These are phyloP conservation scores for Myopa tessellatipennis DNA, from an alignment of 2,888 invertebrate genomes.

Conservation along the genomic window DNA sequence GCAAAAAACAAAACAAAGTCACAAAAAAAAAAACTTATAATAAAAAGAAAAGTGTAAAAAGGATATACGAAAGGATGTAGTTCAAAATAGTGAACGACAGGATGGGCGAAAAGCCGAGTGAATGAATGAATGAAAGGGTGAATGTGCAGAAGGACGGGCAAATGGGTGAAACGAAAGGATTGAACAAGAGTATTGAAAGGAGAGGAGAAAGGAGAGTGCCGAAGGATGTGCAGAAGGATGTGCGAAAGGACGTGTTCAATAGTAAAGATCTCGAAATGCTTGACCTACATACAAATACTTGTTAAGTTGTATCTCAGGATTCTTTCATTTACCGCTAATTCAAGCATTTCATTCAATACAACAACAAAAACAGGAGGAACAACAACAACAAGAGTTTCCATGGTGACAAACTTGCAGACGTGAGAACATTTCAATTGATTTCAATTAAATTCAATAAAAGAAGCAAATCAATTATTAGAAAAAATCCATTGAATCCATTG, in stretches of 20 bases:
- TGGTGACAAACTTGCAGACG: too few relatives aligned
- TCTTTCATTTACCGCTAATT: neutral
- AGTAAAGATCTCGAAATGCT: conserved; percentile 15
- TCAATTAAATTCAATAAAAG: too few relatives aligned
- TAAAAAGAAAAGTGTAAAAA: neutral
- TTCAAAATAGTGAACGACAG: too few relatives aligned
- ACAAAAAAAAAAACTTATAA: neutral
- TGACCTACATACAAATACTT: conserved; percentile 19
- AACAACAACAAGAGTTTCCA: too few relatives aligned
- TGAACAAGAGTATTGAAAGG: too few relatives aligned
- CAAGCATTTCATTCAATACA: neutral
- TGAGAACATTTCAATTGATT: too few relatives aligned
- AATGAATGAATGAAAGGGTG: too few relatives aligned
- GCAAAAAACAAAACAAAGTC: neutral
- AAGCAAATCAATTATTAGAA: too few relatives aligned
- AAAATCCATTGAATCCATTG: too few relatives aligned
- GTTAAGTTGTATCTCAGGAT: neutral
- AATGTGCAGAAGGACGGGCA: too few relatives aligned
- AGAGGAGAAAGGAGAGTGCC: neutral
- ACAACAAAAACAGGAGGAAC: neutral
- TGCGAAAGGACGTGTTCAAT: conserved; percentile 22
- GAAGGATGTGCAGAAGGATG: neutral
- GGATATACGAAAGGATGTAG: neutral
- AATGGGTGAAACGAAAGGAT: too few relatives aligned
- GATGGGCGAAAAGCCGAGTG: too few relatives aligned